Percentiles rank a stretch among this genome's conserved stretches.
Evolutionary conservation across 30 jellyfish, hydroid and myxozoan genomes (phyloP).

Genomic region (Aurelia sp.): DNA sequence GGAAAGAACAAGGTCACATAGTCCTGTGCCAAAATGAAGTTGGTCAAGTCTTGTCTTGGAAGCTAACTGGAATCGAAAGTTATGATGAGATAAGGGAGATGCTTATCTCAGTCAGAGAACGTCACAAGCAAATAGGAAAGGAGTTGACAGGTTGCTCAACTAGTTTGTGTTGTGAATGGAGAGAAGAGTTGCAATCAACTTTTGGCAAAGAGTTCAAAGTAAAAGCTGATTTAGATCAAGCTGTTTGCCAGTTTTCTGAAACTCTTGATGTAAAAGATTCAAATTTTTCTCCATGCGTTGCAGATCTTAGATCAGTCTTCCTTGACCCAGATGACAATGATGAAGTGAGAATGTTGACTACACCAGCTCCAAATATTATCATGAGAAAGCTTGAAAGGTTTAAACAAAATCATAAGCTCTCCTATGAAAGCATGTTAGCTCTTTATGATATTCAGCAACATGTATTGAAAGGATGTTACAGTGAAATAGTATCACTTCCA

Average conservation of each 20-base stretch:
- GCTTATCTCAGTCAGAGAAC: constrained; percentile 65
- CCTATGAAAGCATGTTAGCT: constrained; percentile 50
- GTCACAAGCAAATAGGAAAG: constrained; percentile 77
- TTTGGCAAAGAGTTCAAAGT: constrained; percentile 87
- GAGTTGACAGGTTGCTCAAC: constrained; percentile 86
- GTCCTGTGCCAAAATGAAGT: constrained; percentile 81
- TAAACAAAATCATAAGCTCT: constrained; percentile 61
- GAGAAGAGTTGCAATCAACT: constrained; percentile 58
- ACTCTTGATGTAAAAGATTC: constrained; percentile 70
- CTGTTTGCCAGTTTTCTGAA: constrained; percentile 48
- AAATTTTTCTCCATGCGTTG: constrained; percentile 64
- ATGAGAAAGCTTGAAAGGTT: constrained; percentile 69
- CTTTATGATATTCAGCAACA: constrained; percentile 82
- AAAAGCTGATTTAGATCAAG: constrained; percentile 65
- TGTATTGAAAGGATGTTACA: constrained; percentile 82
- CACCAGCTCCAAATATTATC: constrained; percentile 76
- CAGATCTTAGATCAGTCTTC: constrained; percentile 76
- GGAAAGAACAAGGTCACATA: constrained; percentile 66
- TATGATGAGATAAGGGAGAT: constrained; percentile 75
- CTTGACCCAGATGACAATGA: constrained; percentile 83
- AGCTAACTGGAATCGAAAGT: constrained; percentile 57
- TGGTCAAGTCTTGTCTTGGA: constrained; percentile 92
- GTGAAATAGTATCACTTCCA: constrained; percentile 88
- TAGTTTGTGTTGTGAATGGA: constrained; percentile 89
- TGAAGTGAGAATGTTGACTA: constrained; percentile 70